Evolutionary conservation across 2,113 vertebrate species (phyloP).

Genomic region (Axis porcinus): DNA sequence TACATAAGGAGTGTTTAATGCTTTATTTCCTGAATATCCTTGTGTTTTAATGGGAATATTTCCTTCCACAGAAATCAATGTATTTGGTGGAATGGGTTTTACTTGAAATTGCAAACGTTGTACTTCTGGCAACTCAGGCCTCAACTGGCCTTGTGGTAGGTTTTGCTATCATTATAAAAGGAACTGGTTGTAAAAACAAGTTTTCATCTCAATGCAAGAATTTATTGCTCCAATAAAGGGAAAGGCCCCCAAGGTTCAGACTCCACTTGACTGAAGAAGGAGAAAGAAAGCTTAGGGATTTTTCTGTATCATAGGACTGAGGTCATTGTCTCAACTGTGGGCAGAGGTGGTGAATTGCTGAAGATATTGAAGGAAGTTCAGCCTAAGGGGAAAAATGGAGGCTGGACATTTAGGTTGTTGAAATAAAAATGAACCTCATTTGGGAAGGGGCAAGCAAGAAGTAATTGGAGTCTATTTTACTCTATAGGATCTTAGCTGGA

Average conservation of each 20-base stretch:
- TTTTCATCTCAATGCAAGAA: conserved; percentile 73
- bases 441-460: conserved; percentile 57
- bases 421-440: conserved; percentile 75
- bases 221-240: conserved; percentile 80
- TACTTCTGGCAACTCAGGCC: conserved; percentile 10
- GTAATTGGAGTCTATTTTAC: conserved; percentile 60
- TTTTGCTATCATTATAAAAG: conserved; percentile 62
- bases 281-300: conserved; percentile 70
- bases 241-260: conserved; percentile 70
- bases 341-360: conserved; percentile 54
- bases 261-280: conserved; percentile 67
- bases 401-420: conserved; percentile 38
- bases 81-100: neutral
- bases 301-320: conserved; percentile 66
- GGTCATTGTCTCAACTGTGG: conserved; percentile 72
- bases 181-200: conserved; percentile 71
- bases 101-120: conserved; percentile 39
- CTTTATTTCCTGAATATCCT: conserved; percentile 34
- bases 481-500: neutral
- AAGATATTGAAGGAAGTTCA: conserved; percentile 76
- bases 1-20: neutral
- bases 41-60: neutral
- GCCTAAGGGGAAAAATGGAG: conserved; percentile 64
- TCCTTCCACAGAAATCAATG: neutral
- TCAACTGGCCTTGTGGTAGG: conserved; percentile 53